Percentiles rank a stretch among this genome's conserved stretches.
Conservation (phyloP, 2,797 vertebrate species). For the Rhinatrema bivittatum region DNA sequence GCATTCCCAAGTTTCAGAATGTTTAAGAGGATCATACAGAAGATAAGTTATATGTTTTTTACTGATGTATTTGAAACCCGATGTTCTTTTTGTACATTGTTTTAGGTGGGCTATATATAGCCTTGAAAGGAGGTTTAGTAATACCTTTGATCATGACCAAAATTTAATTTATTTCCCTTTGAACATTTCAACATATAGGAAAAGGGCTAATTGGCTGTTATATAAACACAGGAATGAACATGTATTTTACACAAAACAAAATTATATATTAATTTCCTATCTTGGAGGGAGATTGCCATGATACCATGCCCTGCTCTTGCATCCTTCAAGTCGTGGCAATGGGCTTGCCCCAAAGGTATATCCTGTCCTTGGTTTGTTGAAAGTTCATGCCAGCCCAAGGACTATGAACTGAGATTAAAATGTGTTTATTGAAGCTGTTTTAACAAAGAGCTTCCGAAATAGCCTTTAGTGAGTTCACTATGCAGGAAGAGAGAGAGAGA, state of each 20-base stretch:
- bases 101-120: too few relatives aligned
- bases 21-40: too few relatives aligned
- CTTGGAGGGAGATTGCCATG: not conserved
- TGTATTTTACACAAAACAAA: not conserved
- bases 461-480: constrained; percentile 12
- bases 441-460: constrained; percentile 3
- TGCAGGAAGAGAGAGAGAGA: constrained; percentile 1
- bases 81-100: too few relatives aligned
- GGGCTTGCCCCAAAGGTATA: not conserved
- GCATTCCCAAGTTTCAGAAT: too few relatives aligned
- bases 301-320: constrained; percentile 5
- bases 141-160: too few relatives aligned
- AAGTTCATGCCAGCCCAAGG: constrained; percentile 7
- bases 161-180: too few relatives aligned
- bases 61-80: too few relatives aligned
- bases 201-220: too few relatives aligned
- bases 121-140: too few relatives aligned
- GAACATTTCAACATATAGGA: too few relatives aligned
- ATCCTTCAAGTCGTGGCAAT: constrained; percentile 18
- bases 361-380: constrained; percentile 8
- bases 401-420: not conserved
- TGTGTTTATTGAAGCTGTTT: constrained; percentile 20
- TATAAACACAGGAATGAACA: not conserved
- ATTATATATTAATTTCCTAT: not conserved
- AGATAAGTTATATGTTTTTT: too few relatives aligned